These are phyloP conservation scores for Macrochelys suwanniensis DNA, from an alignment of 2,797 vertebrate species.

Conservation along the genomic window DNA sequence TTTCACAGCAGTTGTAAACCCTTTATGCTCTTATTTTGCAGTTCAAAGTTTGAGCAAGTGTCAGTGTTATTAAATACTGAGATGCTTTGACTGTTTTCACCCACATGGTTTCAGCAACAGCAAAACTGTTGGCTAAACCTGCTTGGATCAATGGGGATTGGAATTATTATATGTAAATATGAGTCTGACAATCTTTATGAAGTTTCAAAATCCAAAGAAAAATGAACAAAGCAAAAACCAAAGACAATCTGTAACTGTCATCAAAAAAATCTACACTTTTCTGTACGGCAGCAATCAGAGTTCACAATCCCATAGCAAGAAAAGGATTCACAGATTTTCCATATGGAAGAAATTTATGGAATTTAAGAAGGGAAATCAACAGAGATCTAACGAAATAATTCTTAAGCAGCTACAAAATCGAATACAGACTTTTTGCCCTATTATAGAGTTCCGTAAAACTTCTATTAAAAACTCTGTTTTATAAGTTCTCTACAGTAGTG, in stretches of 20 bases:
- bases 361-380: not conserved
- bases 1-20: not conserved
- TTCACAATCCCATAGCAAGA: not conserved
- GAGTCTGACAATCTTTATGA: not conserved
- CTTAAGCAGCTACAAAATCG: not conserved
- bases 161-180: not conserved
- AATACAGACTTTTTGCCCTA: not conserved
- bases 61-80: not conserved
- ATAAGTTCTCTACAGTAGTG: not conserved
- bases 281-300: not conserved
- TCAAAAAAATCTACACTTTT: not conserved
- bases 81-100: constrained; percentile 5
- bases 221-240: constrained; percentile 14
- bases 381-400: not conserved
- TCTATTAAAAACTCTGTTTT: not conserved
- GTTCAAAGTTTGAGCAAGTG: not conserved
- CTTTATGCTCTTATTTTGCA: constrained; percentile 19
- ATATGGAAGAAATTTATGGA: not conserved
- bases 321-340: not conserved
- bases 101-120: not conserved
- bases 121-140: not conserved
- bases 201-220: constrained; percentile 16
- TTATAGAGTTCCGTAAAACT: not conserved
- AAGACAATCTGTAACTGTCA: constrained; percentile 5
- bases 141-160: not conserved